These are phyloP conservation scores for Marasmarcha lunaedactyla DNA, from an alignment of 2,888 invertebrate genomes.

Conservation along the genomic window DNA sequence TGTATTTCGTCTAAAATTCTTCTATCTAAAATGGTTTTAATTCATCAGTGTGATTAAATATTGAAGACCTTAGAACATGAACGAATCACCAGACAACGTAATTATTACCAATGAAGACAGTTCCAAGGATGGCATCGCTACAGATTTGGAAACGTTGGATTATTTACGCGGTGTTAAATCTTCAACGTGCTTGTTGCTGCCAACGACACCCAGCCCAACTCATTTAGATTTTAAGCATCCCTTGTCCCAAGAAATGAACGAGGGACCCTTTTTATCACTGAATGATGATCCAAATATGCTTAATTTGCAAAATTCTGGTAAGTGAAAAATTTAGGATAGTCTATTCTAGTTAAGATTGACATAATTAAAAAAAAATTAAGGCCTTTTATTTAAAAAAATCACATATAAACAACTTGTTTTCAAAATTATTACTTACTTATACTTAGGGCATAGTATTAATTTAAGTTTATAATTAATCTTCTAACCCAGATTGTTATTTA, in stretches of 20 bases:
- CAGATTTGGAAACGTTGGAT: constrained; percentile 46
- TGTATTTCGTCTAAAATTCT: too few species aligned
- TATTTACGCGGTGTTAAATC: constrained; percentile 72
- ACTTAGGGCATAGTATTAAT: too few species aligned
- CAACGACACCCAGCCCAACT: constrained; percentile 72
- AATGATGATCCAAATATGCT: constrained; percentile 39
- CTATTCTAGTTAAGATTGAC: neutral
- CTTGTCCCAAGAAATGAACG: constrained; percentile 62
- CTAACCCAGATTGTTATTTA: too few species aligned
- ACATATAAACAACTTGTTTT: too few species aligned
- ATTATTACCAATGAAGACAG: constrained; percentile 11
- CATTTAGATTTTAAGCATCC: constrained; percentile 71
- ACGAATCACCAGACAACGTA: constrained; percentile 37
- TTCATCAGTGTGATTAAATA: too few species aligned
- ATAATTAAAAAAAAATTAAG: neutral
- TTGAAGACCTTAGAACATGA: too few species aligned
- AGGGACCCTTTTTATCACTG: constrained; percentile 49
- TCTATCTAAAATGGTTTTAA: too few species aligned
- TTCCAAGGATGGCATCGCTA: constrained; percentile 24
- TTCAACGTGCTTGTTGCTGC: constrained; percentile 74
- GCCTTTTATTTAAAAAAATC: neutral
- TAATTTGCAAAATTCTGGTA: constrained; percentile 44
- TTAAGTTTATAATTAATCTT: too few species aligned
- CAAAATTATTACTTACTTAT: too few species aligned
- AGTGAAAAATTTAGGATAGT: neutral